phyloP scores from a whole-genome alignment of 2,888 invertebrate genomes.

The Smittia aterrima region DNA sequence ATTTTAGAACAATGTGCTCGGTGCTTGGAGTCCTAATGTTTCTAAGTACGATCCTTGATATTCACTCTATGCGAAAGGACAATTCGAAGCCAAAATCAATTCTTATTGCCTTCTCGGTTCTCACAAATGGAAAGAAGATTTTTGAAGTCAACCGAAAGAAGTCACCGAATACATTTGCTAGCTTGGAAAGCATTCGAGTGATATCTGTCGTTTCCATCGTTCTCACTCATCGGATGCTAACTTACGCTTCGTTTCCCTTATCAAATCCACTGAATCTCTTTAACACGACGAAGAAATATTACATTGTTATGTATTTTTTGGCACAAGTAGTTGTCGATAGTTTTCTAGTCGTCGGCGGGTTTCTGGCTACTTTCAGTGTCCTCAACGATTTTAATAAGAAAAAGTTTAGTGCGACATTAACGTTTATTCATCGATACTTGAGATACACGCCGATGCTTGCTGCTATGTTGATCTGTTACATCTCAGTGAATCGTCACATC shows the following conservation, averaged over 20 bases:
- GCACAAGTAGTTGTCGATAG: neutral
- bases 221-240: slow-evolving; percentile 52
- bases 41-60: slow-evolving; percentile 43
- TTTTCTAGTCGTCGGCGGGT: slow-evolving; percentile 1
- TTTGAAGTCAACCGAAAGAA: slow-evolving; percentile 49
- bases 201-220: slow-evolving; percentile 57
- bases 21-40: slow-evolving; percentile 44
- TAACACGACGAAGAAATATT: neutral
- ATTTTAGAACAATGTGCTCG: slow-evolving; percentile 45
- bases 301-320: neutral
- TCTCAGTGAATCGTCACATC: neutral
- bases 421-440: slow-evolving; percentile 37
- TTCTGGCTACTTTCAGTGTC: slow-evolving; percentile 18
- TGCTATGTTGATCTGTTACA: neutral
- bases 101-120: slow-evolving; percentile 52
- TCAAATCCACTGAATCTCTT: neutral
- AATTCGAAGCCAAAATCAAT: slow-evolving; percentile 42
- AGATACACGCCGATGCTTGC: slow-evolving; percentile 25
- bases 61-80: neutral
- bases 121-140: slow-evolving; percentile 54
- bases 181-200: slow-evolving; percentile 54
- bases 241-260: neutral
- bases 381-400: slow-evolving; percentile 5
- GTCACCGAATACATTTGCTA: slow-evolving; percentile 52
- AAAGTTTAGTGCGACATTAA: neutral